phyloP scores from a whole-genome alignment of 2,113 vertebrate species.

The Takifugu flavidus region DNA sequence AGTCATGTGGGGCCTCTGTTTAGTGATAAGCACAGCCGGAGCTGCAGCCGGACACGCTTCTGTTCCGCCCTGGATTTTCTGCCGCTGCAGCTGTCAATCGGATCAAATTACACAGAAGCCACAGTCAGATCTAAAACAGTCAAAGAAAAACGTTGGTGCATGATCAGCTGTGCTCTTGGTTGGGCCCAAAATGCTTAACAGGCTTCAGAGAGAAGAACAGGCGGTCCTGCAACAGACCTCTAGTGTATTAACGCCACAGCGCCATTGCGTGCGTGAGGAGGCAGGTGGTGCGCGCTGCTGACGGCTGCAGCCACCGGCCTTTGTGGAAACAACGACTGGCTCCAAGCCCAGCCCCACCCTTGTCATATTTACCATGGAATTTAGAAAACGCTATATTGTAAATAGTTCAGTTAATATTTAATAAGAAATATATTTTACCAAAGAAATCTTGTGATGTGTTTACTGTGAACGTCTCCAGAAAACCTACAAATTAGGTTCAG shows the following conservation, averaged over 20 bases:
- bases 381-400: neutral
- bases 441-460: neutral
- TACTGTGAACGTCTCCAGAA: neutral
- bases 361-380: neutral
- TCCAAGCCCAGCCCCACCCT: neutral
- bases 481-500: too few relatives aligned
- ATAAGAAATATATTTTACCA: neutral
- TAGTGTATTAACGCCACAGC: neutral
- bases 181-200: conserved; percentile 18
- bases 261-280: conserved; percentile 5
- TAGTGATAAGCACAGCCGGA: conserved; percentile 20
- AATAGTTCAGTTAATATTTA: neutral
- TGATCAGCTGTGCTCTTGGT: conserved; percentile 20
- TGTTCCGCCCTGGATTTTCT: conserved; percentile 8
- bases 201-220: conserved; percentile 9
- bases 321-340: neutral
- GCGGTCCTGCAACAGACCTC: conserved; percentile 6
- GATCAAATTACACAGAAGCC: conserved; percentile 32
- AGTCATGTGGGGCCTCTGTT: conserved; percentile 5
- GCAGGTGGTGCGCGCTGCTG: conserved; percentile 15
- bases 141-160: conserved; percentile 21
- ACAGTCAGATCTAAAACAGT: neutral
- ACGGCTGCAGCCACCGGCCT: neutral
- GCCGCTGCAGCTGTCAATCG: conserved; percentile 45
- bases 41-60: conserved; percentile 33